Conservation (phyloP, 2,113 vertebrate genomes). For the Paradoxurus hermaphroditus region DNA sequence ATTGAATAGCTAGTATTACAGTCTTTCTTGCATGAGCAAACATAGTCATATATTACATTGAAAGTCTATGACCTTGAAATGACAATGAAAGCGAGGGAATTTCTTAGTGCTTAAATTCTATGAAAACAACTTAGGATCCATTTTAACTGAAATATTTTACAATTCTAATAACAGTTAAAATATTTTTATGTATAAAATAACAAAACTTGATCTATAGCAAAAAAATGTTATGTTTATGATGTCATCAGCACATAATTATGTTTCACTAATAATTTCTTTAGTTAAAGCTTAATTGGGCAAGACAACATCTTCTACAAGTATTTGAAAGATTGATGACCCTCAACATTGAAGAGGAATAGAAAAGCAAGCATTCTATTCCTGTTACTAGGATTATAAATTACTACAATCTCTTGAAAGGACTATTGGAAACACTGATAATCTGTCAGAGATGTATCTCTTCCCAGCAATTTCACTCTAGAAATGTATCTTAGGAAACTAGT, state of each 20-base stretch:
- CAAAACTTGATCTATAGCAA: not conserved
- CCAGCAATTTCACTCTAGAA: not conserved
- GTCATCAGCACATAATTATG: not conserved
- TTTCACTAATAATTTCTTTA: not conserved
- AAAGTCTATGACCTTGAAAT: not conserved
- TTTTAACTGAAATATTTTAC: not conserved
- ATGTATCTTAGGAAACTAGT: not conserved
- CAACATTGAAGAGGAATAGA: not conserved
- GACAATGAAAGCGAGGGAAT: not conserved
- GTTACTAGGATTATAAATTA: not conserved
- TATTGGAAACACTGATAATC: not conserved
- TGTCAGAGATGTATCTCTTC: not conserved
- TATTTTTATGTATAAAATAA: not conserved
- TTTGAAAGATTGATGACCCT: not conserved
- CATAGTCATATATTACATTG: not conserved
- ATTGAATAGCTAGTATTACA: not conserved
- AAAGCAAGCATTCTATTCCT: not conserved
- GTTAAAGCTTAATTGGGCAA: not conserved
- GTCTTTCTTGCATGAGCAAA: not conserved
- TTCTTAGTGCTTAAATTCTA: conserved; percentile 16
- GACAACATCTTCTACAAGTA: not conserved
- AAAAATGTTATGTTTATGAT: conserved; percentile 10
- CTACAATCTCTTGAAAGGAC: not conserved
- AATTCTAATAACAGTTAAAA: not conserved
- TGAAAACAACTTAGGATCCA: not conserved